These are phyloP conservation scores for Phorcus lineatus DNA, from an alignment of 2,888 invertebrate species.

Conservation along the genomic window DNA sequence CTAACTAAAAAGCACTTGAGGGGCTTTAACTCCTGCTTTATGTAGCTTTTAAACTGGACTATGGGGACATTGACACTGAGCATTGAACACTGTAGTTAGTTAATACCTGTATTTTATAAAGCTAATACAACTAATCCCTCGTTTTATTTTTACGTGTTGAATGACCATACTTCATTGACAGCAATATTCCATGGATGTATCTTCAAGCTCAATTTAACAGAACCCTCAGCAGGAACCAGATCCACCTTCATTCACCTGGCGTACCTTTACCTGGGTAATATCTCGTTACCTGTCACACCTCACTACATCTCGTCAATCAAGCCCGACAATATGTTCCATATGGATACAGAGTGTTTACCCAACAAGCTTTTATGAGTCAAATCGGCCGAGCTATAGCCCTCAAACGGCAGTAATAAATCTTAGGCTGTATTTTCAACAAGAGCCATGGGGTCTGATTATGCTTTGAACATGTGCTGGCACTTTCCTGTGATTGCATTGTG, in stretches of 20 bases:
- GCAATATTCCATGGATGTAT: neutral
- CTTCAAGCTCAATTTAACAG: constrained; percentile 2
- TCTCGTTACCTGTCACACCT: neutral
- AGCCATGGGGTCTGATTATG: no score
- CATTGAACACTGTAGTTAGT: neutral
- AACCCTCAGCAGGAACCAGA: neutral
- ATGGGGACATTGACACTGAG: neutral
- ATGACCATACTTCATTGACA: neutral
- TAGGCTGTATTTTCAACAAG: no score
- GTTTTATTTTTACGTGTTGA: neutral
- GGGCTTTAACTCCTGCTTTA: no score
- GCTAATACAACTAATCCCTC: neutral
- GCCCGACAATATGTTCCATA: neutral
- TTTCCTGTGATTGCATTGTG: neutral
- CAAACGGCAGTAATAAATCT: no score
- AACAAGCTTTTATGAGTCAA: neutral
- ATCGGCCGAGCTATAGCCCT: neutral
- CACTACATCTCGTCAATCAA: neutral
- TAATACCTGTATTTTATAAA: neutral
- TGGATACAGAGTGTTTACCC: neutral
- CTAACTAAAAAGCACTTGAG: no score
- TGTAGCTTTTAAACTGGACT: no score
- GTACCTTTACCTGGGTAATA: no score
- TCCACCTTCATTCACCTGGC: neutral
- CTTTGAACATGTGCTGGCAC: no score